phyloP scores from a whole-genome alignment of 2,888 invertebrate genomes.

The Busseola fusca region DNA sequence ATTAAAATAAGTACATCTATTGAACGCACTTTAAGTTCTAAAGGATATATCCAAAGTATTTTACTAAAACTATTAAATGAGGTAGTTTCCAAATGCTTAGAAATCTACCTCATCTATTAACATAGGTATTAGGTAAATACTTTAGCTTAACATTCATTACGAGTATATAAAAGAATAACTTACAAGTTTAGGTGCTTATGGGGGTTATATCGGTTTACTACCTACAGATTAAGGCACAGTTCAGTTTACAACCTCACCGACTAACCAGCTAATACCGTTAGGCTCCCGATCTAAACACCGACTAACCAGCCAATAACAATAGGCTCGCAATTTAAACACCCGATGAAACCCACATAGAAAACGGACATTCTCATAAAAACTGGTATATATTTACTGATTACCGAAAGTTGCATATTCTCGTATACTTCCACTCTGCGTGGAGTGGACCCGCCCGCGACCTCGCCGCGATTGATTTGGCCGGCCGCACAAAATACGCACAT shows the following conservation, averaged over 20 bases:
- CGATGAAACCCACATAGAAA: background rate
- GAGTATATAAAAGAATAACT: too few relatives aligned
- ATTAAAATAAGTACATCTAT: background rate
- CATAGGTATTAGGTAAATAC: background rate
- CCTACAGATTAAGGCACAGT: background rate
- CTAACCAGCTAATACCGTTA: background rate
- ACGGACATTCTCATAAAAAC: conserved; percentile 24
- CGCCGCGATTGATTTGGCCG: conserved; percentile 54
- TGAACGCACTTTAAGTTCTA: background rate
- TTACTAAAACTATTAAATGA: background rate
- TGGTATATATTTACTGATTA: conserved; percentile 18
- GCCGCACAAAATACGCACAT: conserved; percentile 44
- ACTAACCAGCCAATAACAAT: background rate
- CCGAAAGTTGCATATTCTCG: conserved; percentile 17
- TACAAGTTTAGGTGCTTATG: background rate
- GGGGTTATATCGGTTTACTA: background rate
- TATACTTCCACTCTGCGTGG: conserved; percentile 19
- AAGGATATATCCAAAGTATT: background rate
- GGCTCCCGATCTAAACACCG: background rate
- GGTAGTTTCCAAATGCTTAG: too few relatives aligned
- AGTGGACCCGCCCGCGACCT: conserved; percentile 29
- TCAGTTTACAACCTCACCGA: background rate
- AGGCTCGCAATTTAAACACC: background rate
- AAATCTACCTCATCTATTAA: background rate
- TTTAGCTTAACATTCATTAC: too few relatives aligned